phyloP scores from a whole-genome alignment of 1,140 invertebrate species.

The Leptestheria dahalacensis region DNA sequence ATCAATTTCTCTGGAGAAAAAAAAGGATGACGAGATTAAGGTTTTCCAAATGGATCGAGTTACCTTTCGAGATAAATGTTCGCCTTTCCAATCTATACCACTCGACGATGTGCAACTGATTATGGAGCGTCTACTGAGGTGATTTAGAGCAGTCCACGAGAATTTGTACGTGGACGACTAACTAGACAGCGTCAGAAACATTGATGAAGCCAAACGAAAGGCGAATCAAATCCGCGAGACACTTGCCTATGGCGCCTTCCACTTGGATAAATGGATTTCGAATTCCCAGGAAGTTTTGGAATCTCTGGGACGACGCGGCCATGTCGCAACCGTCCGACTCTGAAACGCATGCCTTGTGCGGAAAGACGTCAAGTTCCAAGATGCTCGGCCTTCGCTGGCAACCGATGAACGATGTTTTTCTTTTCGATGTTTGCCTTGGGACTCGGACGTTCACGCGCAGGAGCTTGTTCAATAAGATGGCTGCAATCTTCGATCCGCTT shows the following conservation, averaged over 20 bases:
- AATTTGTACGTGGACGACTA: conserved; percentile 6
- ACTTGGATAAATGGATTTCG: conserved; percentile 1
- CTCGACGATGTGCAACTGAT: background rate
- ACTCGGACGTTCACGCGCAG: background rate
- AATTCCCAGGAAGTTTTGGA: background rate
- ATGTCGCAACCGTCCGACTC: background rate
- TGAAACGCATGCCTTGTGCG: background rate
- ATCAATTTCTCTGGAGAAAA: conserved; percentile 2
- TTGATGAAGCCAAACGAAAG: background rate
- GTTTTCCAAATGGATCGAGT: conserved; percentile 1
- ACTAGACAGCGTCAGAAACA: background rate
- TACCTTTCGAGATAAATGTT: background rate
- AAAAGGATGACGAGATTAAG: background rate
- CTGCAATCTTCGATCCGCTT: background rate
- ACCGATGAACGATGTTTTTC: background rate
- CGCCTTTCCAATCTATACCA: background rate
- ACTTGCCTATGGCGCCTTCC: background rate
- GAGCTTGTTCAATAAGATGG: background rate
- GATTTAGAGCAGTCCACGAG: background rate
- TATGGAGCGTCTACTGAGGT: background rate
- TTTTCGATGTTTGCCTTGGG: background rate
- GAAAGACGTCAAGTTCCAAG: no score
- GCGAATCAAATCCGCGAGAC: background rate
- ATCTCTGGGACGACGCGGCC: background rate
- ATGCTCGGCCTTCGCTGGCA: no score